Evolutionary conservation across 37 sponge, comb jelly and placozoan species (phyloP).

Genomic region (Aphrocallistes beatrix): DNA sequence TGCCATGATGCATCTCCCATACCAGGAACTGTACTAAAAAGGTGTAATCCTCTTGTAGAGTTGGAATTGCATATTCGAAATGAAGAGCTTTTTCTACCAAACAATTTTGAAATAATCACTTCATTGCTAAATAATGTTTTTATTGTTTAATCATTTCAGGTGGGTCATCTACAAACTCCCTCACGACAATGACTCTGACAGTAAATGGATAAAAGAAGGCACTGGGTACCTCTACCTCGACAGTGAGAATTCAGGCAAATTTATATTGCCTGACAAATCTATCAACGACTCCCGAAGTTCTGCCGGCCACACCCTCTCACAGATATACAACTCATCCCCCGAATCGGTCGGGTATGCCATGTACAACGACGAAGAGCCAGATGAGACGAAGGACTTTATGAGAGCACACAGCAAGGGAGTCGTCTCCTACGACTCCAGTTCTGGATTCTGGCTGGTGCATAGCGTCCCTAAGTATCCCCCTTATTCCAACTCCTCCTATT

Average conservation of each 20-base stretch:
- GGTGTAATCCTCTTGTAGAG: too few species aligned
- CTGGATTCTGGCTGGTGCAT: constrained; percentile 11
- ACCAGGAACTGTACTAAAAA: too few species aligned
- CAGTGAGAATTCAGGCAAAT: neutral
- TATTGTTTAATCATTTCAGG: neutral
- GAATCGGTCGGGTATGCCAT: neutral
- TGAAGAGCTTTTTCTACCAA: neutral
- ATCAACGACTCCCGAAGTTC: neutral
- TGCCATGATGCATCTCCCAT: too few species aligned
- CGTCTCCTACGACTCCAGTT: neutral
- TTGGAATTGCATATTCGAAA: too few species aligned
- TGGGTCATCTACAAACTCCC: neutral
- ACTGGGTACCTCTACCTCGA: neutral
- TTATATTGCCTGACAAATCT: neutral
- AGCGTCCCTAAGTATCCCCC: neutral
- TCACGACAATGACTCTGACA: neutral
- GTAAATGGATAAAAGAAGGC: neutral
- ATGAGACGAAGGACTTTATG: neutral
- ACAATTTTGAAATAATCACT: neutral
- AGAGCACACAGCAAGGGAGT: neutral
- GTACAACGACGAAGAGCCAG: constrained; percentile 1
- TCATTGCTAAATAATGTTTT: neutral
- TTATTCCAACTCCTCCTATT: neutral
- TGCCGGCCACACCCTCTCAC: neutral
- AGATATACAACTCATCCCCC: neutral